A percentile compares a stretch with the other conserved stretches of the same genome.
Evolutionary conservation across 2,888 invertebrate species (phyloP).

Genomic region (Agonopterix subpropinquella): DNA sequence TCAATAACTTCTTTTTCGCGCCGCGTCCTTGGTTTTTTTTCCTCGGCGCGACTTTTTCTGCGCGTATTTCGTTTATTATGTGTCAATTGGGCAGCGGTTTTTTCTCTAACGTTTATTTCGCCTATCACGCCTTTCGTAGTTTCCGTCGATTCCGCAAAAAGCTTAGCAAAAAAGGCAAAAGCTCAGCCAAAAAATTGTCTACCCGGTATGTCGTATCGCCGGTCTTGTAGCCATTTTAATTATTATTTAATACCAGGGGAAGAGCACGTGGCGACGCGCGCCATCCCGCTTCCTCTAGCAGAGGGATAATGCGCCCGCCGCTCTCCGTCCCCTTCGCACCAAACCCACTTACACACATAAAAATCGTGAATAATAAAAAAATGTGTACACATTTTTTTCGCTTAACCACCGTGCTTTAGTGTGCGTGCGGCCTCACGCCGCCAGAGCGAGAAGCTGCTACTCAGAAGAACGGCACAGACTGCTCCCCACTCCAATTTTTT

Average conservation of each 20-base stretch:
- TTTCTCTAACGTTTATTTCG: slow-evolving; percentile 30
- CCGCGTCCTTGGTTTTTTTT: slow-evolving; percentile 70
- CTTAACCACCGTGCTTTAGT: slow-evolving; percentile 59
- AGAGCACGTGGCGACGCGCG: slow-evolving; percentile 70
- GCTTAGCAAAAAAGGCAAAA: slow-evolving; percentile 65
- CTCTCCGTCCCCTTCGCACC: slow-evolving; percentile 49
- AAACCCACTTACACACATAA: slow-evolving; percentile 75
- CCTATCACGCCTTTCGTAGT: slow-evolving; percentile 47
- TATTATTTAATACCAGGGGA: slow-evolving; percentile 75
- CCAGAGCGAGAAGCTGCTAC: slow-evolving; percentile 46
- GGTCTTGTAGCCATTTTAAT: slow-evolving; percentile 75
- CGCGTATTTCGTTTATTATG: slow-evolving; percentile 68
- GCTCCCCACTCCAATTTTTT: slow-evolving; percentile 72
- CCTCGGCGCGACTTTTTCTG: slow-evolving; percentile 71
- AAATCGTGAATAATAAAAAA: slow-evolving; percentile 76
- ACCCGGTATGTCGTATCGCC: slow-evolving; percentile 69
- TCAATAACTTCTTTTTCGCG: slow-evolving; percentile 75
- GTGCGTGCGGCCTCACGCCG: slow-evolving; percentile 69
- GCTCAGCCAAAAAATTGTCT: slow-evolving; percentile 73
- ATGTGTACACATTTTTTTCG: slow-evolving; percentile 77
- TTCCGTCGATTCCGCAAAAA: slow-evolving; percentile 63
- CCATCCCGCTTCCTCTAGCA: slow-evolving; percentile 39
- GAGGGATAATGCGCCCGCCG: slow-evolving; percentile 27
- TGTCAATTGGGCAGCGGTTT: slow-evolving; percentile 58
- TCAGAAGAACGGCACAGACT: slow-evolving; percentile 30